Conservation (phyloP, 2,888 invertebrate genomes). For the Drosophila lacicola region DNA sequence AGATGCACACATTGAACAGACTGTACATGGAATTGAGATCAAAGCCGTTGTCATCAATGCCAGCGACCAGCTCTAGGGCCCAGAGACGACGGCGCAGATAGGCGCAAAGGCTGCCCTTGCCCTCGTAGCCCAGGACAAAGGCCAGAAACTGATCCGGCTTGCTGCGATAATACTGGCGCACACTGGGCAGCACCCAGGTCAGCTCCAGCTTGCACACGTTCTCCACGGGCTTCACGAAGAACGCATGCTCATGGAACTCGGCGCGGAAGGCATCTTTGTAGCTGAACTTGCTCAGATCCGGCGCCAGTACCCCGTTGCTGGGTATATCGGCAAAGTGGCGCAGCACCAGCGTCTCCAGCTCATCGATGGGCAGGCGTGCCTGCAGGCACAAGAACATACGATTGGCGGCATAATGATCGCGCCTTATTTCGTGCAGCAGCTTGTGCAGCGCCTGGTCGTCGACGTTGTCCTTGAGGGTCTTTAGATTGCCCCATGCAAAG, state of each 20-base stretch:
- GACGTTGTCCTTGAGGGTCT: constrained; percentile 89
- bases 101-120: constrained; percentile 92
- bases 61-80: constrained; percentile 90
- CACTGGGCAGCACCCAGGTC: constrained; percentile 83
- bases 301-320: constrained; percentile 87
- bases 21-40: constrained; percentile 93
- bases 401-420: constrained; percentile 93
- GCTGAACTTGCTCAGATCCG: constrained; percentile 87
- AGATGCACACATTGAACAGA: constrained; percentile 90
- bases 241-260: constrained; percentile 84
- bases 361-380: constrained; percentile 86
- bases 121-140: constrained; percentile 94
- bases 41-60: constrained; percentile 90
- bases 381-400: constrained; percentile 95
- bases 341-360: constrained; percentile 83
- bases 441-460: constrained; percentile 89
- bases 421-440: constrained; percentile 90
- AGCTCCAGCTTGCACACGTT: constrained; percentile 89
- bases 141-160: constrained; percentile 89
- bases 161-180: constrained; percentile 80
- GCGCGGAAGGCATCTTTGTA: constrained; percentile 78
- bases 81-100: constrained; percentile 90
- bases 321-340: constrained; percentile 90
- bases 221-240: constrained; percentile 91
- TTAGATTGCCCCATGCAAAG: constrained; percentile 94